A percentile compares a stretch with the other conserved stretches of the same genome.
Evolutionary conservation across 2,113 vertebrate genomes (phyloP).

Genomic region (Procavia capensis): DNA sequence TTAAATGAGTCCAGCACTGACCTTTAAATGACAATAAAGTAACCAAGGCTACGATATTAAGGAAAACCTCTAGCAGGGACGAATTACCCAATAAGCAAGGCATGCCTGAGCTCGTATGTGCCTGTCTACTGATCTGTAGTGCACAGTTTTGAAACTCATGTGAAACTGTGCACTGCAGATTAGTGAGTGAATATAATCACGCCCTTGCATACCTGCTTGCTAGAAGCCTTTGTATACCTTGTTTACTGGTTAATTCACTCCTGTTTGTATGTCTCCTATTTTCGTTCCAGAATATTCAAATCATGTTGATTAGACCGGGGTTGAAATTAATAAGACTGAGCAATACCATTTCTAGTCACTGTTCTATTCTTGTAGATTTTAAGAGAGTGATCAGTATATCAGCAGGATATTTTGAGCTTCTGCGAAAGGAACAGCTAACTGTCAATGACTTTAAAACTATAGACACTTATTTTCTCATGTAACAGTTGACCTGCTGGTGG

Average conservation of each 20-base stretch:
- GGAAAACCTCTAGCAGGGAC: neutral
- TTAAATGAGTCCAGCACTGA: neutral
- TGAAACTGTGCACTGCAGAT: too few relatives aligned
- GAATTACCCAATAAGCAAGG: too few relatives aligned
- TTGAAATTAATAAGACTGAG: neutral
- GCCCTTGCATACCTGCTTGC: too few relatives aligned
- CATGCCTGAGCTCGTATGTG: too few relatives aligned
- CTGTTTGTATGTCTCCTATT: neutral
- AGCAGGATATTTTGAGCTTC: neutral
- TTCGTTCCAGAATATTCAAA: slow-evolving; percentile 15
- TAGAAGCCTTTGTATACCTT: too few relatives aligned
- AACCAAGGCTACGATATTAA: neutral
- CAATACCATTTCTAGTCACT: neutral
- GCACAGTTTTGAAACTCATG: too few relatives aligned
- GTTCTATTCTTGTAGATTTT: neutral
- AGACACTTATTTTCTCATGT: neutral
- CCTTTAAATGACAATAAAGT: neutral
- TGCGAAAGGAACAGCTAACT: neutral
- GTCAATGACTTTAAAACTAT: neutral
- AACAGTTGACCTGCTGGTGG: neutral
- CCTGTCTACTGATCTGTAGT: too few relatives aligned
- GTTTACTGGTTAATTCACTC: too few relatives aligned
- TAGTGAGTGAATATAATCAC: too few relatives aligned
- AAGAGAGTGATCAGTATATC: neutral
- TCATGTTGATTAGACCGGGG: neutral